These are phyloP conservation scores for Nyctalus aviator DNA, from an alignment of 2,797 vertebrate species.

Conservation along the genomic window DNA sequence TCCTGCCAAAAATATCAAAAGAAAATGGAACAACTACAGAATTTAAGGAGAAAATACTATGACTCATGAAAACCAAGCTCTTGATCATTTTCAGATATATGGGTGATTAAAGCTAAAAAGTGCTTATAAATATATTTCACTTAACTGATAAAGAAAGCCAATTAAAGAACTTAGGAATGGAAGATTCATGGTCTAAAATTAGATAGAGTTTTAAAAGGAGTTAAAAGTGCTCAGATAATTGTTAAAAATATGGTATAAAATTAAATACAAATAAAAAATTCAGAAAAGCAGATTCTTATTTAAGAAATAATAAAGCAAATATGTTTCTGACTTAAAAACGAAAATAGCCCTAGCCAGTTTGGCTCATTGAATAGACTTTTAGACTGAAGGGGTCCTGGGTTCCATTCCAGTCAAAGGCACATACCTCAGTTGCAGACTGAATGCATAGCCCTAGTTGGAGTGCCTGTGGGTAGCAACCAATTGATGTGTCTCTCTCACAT, in stretches of 20 bases:
- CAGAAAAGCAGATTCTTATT: background rate
- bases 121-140: background rate
- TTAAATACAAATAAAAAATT: conserved; percentile 1
- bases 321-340: background rate
- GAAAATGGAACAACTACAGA: conserved; percentile 4
- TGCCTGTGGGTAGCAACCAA: too few relatives aligned
- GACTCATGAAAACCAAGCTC: background rate
- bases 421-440: too few relatives aligned
- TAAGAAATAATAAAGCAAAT: background rate
- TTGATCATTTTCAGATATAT: background rate
- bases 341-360: too few relatives aligned
- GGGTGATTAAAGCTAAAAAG: background rate
- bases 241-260: conserved; percentile 8
- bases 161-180: conserved; percentile 2
- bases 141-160: background rate
- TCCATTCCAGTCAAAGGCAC: too few relatives aligned
- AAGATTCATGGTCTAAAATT: background rate
- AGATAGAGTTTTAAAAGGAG: background rate
- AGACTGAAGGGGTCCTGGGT: too few relatives aligned
- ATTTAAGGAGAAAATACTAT: conserved; percentile 20
- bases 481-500: too few relatives aligned
- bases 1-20: background rate
- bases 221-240: background rate
- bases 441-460: too few relatives aligned
- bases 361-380: too few relatives aligned